These are phyloP conservation scores for Numida meleagris DNA, from an alignment of 2,113 vertebrate genomes.

Conservation along the genomic window DNA sequence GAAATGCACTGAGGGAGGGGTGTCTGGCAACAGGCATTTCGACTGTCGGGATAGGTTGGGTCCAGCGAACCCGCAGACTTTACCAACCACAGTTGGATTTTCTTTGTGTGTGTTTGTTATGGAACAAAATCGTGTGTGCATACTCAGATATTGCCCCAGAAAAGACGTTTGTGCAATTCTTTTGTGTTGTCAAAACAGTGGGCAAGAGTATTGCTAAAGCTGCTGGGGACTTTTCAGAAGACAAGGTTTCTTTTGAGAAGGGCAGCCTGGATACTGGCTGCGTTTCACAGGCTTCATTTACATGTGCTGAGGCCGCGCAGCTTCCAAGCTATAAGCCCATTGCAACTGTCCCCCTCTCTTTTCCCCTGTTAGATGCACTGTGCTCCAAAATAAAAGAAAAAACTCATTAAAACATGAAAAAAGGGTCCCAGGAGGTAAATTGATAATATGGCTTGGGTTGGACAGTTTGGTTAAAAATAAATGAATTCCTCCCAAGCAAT, in stretches of 20 bases:
- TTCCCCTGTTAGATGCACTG: neutral
- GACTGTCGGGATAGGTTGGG: neutral
- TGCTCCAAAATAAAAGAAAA: neutral
- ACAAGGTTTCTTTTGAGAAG: conserved; percentile 48
- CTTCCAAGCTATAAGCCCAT: neutral
- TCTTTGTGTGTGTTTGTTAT: conserved; percentile 18
- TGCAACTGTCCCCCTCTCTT: neutral
- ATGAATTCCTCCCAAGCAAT: neutral
- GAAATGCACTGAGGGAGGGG: neutral
- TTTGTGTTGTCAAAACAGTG: conserved; percentile 39
- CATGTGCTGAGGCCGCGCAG: fast-evolving
- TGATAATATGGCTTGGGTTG: neutral
- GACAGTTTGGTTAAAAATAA: neutral
- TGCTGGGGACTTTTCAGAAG: conserved; percentile 5
- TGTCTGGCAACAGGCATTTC: neutral
- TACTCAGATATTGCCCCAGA: neutral
- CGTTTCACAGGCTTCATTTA: conserved; percentile 22
- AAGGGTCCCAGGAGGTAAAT: neutral
- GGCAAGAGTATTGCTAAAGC: conserved; percentile 25
- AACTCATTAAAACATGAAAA: neutral
- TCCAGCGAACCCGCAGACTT: fast-evolving
- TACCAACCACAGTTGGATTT: neutral
- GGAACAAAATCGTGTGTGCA: neutral
- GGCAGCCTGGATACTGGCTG: conserved; percentile 25
- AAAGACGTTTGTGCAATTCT: conserved; percentile 51